A percentile compares a stretch with the other conserved stretches of the same genome.
Evolutionary conservation across 2,113 vertebrate genomes (phyloP).

Genomic region (Procapra przewalskii): DNA sequence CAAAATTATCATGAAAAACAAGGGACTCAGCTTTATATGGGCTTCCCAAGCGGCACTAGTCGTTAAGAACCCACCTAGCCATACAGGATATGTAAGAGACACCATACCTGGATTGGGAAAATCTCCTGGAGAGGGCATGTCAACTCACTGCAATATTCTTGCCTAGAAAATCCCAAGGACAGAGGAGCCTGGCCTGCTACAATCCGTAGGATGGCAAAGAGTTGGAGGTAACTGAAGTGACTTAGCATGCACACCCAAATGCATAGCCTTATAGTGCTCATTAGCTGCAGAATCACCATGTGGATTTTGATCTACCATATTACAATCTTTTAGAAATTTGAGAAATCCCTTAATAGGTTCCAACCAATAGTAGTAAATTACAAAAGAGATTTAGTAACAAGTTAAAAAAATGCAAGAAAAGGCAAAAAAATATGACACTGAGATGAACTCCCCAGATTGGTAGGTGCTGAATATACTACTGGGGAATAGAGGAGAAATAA

Average conservation of each 20-base stretch:
- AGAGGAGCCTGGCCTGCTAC: background rate
- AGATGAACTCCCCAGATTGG: background rate
- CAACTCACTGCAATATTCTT: background rate
- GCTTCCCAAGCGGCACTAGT: background rate
- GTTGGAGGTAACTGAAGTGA: background rate
- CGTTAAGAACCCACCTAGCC: background rate
- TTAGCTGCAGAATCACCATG: background rate
- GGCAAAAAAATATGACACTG: background rate
- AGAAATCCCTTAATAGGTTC: background rate
- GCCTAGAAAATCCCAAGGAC: background rate
- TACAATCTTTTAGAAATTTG: background rate
- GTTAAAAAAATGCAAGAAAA: background rate
- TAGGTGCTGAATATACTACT: background rate
- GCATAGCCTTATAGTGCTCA: background rate
- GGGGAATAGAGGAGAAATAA: background rate
- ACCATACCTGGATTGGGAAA: background rate
- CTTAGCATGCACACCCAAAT: background rate
- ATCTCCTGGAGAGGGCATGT: background rate
- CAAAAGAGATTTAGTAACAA: background rate
- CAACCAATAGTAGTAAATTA: background rate
- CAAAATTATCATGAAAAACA: background rate
- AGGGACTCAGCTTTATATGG: background rate
- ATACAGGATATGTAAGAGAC: background rate
- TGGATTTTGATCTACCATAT: background rate
- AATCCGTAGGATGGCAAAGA: background rate